Percentiles rank a stretch among this genome's conserved stretches.
Evolutionary conservation across 2,888 invertebrate species (phyloP).

Genomic region (Phorcus lineatus): DNA sequence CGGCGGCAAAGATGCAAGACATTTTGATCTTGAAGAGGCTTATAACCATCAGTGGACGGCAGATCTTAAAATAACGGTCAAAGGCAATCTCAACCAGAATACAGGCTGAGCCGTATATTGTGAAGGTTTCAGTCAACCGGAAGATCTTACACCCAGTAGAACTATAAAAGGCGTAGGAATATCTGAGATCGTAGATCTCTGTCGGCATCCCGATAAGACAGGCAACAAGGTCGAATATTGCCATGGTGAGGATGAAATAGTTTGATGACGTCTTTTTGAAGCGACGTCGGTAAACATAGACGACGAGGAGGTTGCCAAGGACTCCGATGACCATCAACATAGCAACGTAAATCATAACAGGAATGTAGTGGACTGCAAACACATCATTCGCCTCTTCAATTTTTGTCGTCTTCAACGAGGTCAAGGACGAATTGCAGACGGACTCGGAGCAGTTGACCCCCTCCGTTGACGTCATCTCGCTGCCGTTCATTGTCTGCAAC

Average conservation of each 20-base stretch:
- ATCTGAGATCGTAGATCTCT: slow-evolving; percentile 59
- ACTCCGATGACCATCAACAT: slow-evolving; percentile 59
- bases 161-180: slow-evolving; percentile 63
- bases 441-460: neutral
- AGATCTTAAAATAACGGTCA: slow-evolving; percentile 68
- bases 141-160: slow-evolving; percentile 60
- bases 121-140: slow-evolving; percentile 56
- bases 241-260: slow-evolving; percentile 66
- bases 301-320: slow-evolving; percentile 59
- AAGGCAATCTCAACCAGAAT: slow-evolving; percentile 65
- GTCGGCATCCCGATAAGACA: slow-evolving; percentile 64
- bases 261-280: slow-evolving; percentile 64
- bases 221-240: slow-evolving; percentile 64
- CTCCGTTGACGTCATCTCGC: neutral
- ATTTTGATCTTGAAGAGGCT: slow-evolving; percentile 56
- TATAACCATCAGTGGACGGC: slow-evolving; percentile 58
- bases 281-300: slow-evolving; percentile 59
- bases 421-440: slow-evolving; percentile 18
- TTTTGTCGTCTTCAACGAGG: neutral
- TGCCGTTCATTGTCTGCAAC: slow-evolving; percentile 8
- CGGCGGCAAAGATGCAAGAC: slow-evolving; percentile 54
- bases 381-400: slow-evolving; percentile 39
- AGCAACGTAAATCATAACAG: slow-evolving; percentile 59
- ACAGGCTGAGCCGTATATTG: slow-evolving; percentile 61
- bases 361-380: slow-evolving; percentile 56